Evolutionary conservation across 2,888 invertebrate genomes (phyloP).

Genomic region (Lithophane ornitopus): DNA sequence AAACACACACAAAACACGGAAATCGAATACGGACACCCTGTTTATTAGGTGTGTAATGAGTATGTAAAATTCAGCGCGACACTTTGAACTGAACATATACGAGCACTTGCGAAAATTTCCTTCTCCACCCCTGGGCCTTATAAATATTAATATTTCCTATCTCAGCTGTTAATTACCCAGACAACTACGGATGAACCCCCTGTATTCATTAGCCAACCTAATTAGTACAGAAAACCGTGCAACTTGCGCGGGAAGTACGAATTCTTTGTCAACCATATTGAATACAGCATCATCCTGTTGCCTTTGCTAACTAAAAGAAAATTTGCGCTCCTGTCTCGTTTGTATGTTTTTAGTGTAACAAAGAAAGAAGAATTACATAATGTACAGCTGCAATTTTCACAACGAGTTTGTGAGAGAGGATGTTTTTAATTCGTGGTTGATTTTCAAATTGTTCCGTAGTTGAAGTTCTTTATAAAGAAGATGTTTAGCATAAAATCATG

Average conservation of each 20-base stretch:
- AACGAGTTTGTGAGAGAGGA: slow-evolving; percentile 29
- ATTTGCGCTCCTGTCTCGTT: slow-evolving; percentile 55
- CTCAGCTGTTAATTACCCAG: slow-evolving; percentile 87
- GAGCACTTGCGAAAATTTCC: slow-evolving; percentile 76
- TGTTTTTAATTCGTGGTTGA: slow-evolving; percentile 46
- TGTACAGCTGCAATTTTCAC: slow-evolving; percentile 43
- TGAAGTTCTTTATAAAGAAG: slow-evolving; percentile 2
- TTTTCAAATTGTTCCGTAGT: slow-evolving; percentile 31
- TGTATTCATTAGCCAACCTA: slow-evolving; percentile 87
- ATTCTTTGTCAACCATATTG: slow-evolving; percentile 77
- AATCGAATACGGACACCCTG: slow-evolving; percentile 62
- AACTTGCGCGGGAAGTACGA: slow-evolving; percentile 71
- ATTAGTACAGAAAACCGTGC: slow-evolving; percentile 83
- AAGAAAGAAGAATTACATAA: slow-evolving; percentile 50
- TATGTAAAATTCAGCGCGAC: slow-evolving; percentile 82
- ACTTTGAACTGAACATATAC: slow-evolving; percentile 75
- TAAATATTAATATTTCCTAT: slow-evolving; percentile 89
- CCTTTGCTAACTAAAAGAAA: slow-evolving; percentile 61
- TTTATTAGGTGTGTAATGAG: slow-evolving; percentile 72
- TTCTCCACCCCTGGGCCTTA: slow-evolving; percentile 77
- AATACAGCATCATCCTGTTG: slow-evolving; percentile 59
- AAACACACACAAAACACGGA: slow-evolving; percentile 46
- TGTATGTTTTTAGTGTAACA: slow-evolving; percentile 49
- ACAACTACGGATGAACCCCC: slow-evolving; percentile 85
- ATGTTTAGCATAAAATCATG: too few relatives aligned